A percentile compares a stretch with the other conserved stretches of the same genome.
Evolutionary conservation across 1,140 invertebrate species (phyloP).

Genomic region (Papilio dardanus): DNA sequence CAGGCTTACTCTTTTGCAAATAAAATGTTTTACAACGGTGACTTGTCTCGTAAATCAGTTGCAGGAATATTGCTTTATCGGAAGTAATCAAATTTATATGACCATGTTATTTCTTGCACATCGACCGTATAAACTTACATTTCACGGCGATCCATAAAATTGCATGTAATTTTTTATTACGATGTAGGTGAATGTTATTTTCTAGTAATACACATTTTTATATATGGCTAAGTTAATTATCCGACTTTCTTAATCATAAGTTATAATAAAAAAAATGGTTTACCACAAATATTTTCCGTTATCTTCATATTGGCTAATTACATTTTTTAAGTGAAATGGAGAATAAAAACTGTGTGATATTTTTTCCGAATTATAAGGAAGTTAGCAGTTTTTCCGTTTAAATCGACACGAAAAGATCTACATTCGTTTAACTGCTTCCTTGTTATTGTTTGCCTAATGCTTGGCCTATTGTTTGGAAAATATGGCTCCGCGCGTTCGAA

Average conservation of each 20-base stretch:
- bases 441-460: conserved; percentile 21
- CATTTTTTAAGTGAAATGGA: not conserved
- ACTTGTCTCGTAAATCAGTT: conserved; percentile 45
- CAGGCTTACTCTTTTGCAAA: no score
- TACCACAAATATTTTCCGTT: no score
- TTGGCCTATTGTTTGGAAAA: conserved; percentile 13
- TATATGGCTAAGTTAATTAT: not conserved
- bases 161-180: conserved; percentile 36
- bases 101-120: conserved; percentile 54
- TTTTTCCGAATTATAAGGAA: not conserved
- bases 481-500: not conserved
- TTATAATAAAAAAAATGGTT: no score
- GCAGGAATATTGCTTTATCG: conserved; percentile 50
- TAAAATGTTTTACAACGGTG: conserved; percentile 36
- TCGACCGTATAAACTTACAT: conserved; percentile 56
- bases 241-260: not conserved
- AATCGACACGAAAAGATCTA: conserved; percentile 10
- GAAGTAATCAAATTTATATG: conserved; percentile 60
- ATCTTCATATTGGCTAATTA: no score
- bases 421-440: conserved; percentile 22
- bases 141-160: conserved; percentile 55
- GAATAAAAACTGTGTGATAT: not conserved
- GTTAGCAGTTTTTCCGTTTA: not conserved
- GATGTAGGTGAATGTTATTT: conserved; percentile 19
- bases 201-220: not conserved